Conservation (phyloP, 2,113 vertebrate genomes). For the Cisticola juncidis region DNA sequence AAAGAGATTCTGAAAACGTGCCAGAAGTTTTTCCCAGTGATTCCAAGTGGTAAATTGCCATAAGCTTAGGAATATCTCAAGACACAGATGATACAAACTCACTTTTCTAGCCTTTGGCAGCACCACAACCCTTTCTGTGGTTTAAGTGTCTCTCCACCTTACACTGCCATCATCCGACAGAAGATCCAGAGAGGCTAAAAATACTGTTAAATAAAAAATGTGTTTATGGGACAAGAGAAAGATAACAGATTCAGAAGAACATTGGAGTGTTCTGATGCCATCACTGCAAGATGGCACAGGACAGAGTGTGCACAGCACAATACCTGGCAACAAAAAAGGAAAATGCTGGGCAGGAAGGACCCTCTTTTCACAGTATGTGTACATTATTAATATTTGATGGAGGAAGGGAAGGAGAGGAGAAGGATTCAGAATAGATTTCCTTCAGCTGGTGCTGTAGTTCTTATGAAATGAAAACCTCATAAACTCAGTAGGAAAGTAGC, state of each 20-base stretch:
- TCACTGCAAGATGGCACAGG: not conserved
- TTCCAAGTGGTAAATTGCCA: not conserved
- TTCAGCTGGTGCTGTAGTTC: not conserved
- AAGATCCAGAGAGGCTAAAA: not conserved
- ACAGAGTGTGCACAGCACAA: not conserved
- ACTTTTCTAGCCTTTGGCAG: not conserved
- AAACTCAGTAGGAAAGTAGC: not conserved
- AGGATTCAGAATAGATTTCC: not conserved
- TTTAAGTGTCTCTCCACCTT: not conserved
- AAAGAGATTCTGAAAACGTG: not conserved
- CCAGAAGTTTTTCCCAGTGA: not conserved
- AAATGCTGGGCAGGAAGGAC: not conserved
- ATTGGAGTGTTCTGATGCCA: rapidly evolving
- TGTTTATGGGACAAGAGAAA: not conserved
- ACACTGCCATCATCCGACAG: not conserved
- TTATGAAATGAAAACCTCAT: not conserved
- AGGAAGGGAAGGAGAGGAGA: not conserved
- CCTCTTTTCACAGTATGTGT: not conserved
- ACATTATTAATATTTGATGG: not conserved
- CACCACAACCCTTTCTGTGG: not conserved
- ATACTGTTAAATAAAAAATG: not conserved
- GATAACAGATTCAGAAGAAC: not conserved
- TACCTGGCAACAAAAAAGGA: not conserved
- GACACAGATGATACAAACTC: not conserved
- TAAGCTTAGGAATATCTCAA: not conserved